phyloP scores from a whole-genome alignment of 2,888 invertebrate species.

The Kryphioiulus occultus region DNA sequence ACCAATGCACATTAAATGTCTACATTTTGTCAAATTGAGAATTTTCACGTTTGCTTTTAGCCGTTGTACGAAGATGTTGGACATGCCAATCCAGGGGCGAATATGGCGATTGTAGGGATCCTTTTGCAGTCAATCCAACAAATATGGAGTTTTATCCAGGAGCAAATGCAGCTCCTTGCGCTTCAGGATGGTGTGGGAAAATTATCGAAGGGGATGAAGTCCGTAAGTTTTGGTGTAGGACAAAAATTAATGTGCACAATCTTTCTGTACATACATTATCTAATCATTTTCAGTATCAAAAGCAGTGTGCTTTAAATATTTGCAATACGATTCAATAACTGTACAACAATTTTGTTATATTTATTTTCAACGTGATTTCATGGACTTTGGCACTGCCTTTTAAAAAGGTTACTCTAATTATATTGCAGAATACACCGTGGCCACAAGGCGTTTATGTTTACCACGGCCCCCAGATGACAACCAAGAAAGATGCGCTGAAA shows the following conservation, averaged over 20 bases:
- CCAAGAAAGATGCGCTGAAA: constrained; percentile 88
- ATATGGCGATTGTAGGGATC: constrained; percentile 86
- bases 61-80: constrained; percentile 73
- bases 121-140: constrained; percentile 80
- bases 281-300: neutral
- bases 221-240: constrained; percentile 39
- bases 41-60: neutral
- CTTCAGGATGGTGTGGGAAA: constrained; percentile 93
- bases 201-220: constrained; percentile 78
- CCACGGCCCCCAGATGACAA: constrained; percentile 86
- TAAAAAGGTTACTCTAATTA: neutral
- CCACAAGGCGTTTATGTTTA: constrained; percentile 86
- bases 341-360: too few species aligned
- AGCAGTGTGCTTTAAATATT: neutral
- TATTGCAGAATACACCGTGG: constrained; percentile 80
- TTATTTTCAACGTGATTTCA: too few species aligned
- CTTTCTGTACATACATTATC: too few species aligned
- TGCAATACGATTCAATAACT: too few species aligned
- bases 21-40: too few species aligned
- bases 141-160: constrained; percentile 75
- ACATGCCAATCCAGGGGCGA: constrained; percentile 87
- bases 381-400: neutral
- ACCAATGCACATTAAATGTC: too few species aligned
- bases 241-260: too few species aligned
- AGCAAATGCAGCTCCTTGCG: constrained; percentile 79